A percentile compares a stretch with the other conserved stretches of the same genome.
These are phyloP conservation scores for Dioctria rufipes DNA, from an alignment of 2,888 invertebrate genomes.

Conservation along the genomic window DNA sequence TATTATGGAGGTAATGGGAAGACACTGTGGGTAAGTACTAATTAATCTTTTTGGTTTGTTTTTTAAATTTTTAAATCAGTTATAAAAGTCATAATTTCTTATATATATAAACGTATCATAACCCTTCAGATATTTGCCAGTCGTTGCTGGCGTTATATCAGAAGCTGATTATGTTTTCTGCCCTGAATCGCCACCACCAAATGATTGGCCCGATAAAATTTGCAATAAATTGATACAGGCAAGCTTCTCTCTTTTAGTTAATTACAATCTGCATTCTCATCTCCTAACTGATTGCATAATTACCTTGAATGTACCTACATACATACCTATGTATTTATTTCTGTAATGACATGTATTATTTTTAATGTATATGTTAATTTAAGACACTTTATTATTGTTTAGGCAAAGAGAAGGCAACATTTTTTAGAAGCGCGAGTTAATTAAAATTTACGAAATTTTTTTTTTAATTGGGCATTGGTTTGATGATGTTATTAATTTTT, in stretches of 20 bases:
- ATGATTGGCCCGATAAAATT: constrained; percentile 93
- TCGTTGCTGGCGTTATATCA: constrained; percentile 95
- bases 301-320: not conserved
- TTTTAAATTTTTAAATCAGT: too few relatives aligned
- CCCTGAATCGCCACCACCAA: constrained; percentile 96
- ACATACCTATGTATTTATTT: not conserved
- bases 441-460: too few relatives aligned
- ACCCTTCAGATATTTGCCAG: constrained; percentile 89
- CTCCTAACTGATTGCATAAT: constrained; percentile 1
- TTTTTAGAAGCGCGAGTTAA: too few relatives aligned
- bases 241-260: constrained; percentile 69
- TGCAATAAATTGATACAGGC: constrained; percentile 96
- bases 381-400: too few relatives aligned
- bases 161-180: constrained; percentile 99
- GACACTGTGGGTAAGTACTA: constrained; percentile 94
- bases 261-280: constrained; percentile 5
- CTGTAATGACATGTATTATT: not conserved
- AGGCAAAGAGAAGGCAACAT: too few relatives aligned
- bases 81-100: constrained; percentile 23
- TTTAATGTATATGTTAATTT: too few relatives aligned
- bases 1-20: constrained; percentile 99
- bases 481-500: constrained; percentile 59
- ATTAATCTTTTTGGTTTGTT: too few relatives aligned
- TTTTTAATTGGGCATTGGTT: too few relatives aligned
- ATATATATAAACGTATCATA: constrained; percentile 9